Evolutionary conservation across 2,797 vertebrate genomes (phyloP).

Genomic region (Syngnathus acus): DNA sequence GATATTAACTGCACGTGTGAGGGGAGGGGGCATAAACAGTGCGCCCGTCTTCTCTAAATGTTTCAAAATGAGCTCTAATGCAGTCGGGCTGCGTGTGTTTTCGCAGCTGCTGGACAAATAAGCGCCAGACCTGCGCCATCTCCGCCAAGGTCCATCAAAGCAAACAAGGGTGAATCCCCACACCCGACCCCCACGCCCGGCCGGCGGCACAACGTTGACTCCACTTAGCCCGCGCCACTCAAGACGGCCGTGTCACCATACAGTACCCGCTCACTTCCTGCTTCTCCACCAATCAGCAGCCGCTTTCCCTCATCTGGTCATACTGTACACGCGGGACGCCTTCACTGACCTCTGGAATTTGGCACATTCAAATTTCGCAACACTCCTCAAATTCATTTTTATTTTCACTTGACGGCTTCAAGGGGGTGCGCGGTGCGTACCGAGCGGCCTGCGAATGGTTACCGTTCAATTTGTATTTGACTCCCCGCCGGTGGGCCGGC

Average conservation of each 20-base stretch:
- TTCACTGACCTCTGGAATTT: not conserved
- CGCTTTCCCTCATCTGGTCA: too few relatives aligned
- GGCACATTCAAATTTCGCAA: too few relatives aligned
- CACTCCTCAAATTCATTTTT: not conserved
- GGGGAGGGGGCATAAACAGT: too few relatives aligned
- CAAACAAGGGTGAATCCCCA: conserved; percentile 30
- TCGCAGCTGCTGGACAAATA: conserved; percentile 72
- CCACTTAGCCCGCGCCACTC: conserved; percentile 39
- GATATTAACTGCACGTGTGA: conserved; percentile 67
- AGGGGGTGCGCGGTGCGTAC: not conserved
- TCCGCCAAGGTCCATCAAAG: conserved; percentile 62
- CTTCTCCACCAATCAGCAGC: too few relatives aligned
- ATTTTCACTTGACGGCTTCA: not conserved
- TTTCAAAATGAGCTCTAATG: conserved; percentile 69
- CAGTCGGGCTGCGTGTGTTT: conserved; percentile 69
- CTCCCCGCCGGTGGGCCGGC: conserved; percentile 98
- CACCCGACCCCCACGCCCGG: not conserved
- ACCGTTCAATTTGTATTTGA: conserved; percentile 99
- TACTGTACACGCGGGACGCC: not conserved
- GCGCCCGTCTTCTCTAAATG: conserved; percentile 64
- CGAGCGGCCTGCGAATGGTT: conserved; percentile 95
- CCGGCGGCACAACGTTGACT: conserved; percentile 43
- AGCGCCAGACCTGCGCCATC: conserved; percentile 61
- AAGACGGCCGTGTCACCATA: not conserved
- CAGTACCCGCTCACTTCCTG: not conserved